Base-by-base conservation (phyloP, 2,888 invertebrate genomes). In the Lycophotia porphyrea region DNA sequence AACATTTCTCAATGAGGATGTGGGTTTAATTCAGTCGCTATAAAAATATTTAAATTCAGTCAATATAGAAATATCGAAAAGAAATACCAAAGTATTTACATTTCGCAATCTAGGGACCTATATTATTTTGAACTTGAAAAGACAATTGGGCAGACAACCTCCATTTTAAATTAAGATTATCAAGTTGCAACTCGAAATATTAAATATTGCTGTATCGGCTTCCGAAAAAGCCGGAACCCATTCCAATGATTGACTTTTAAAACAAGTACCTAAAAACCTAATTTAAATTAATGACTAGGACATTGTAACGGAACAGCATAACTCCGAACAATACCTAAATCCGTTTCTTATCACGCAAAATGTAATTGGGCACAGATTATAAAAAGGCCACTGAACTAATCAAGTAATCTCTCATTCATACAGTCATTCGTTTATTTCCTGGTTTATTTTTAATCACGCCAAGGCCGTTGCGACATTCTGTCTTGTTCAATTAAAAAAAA, bases 371-470 rank as follows among this genome's bases (percentile, higher is more conserved):
- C 80, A 87, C 81, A 89, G 88, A 89, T 89, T 87, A 88, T 77
- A 85, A 86, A 86, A 88, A 88, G 86, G 86, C 82, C 67, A 84
- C 80, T 86, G 84, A 88, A 87, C 87, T 87, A 88, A 89, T 88
- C 87, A 86, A 87, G 84, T 88, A 84, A 85, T 88, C 86, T 84
- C 70, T 55, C 83, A 82, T 70, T 80, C 79, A 80, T 70, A 69
- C 82, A 60, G 70, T 85, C 75, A 71, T 82, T 82, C 79, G 60
- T 75, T 83, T 80, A 88, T 90, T 91, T 92, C 92, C 90, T 88
- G 82, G 79, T 89, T 82, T 86, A 81, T 87, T 87, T 88, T 87
- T 80, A 90, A 88, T 87, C 84, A 84, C 70, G 36, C 71, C 90
- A 90, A 91, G 91, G 91, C 79, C 78, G n/a, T 39, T 52, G 55